A percentile compares a stretch with the other conserved stretches of the same genome.
These are phyloP conservation scores for Pelmatolapia mariae DNA, from an alignment of 2,113 vertebrate genomes.

Conservation along the genomic window DNA sequence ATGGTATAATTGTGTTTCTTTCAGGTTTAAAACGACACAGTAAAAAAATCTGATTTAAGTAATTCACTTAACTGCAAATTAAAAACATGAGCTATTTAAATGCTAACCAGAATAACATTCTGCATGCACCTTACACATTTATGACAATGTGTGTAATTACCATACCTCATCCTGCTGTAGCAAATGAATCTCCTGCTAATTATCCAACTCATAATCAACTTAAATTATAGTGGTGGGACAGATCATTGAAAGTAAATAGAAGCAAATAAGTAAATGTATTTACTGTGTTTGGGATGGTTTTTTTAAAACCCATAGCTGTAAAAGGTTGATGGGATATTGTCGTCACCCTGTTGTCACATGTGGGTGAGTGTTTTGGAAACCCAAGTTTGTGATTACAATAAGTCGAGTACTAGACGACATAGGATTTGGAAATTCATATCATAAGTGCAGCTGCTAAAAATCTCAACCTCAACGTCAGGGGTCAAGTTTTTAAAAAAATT, in stretches of 20 bases:
- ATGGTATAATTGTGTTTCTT: not conserved
- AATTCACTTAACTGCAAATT: not conserved
- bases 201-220: not conserved
- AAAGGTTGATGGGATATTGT: not conserved
- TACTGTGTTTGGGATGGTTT: fast-evolving
- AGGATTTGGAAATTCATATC: not conserved
- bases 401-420: not conserved
- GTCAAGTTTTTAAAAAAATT: not conserved
- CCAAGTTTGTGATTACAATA: not conserved
- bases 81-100: not conserved
- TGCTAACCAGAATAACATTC: not conserved
- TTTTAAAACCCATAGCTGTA: not conserved
- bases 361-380: not conserved
- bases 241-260: not conserved
- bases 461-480: not conserved
- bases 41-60: not conserved
- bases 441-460: not conserved
- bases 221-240: not conserved
- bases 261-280: not conserved
- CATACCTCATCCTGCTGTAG: not conserved
- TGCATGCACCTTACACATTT: not conserved
- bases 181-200: not conserved
- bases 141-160: not conserved
- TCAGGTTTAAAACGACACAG: not conserved
- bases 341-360: not conserved